Evolutionary conservation across 2,113 vertebrate species (phyloP), one percentile per base, ranked within the genome.

Genomic region (Macquaria australasica): DNA sequence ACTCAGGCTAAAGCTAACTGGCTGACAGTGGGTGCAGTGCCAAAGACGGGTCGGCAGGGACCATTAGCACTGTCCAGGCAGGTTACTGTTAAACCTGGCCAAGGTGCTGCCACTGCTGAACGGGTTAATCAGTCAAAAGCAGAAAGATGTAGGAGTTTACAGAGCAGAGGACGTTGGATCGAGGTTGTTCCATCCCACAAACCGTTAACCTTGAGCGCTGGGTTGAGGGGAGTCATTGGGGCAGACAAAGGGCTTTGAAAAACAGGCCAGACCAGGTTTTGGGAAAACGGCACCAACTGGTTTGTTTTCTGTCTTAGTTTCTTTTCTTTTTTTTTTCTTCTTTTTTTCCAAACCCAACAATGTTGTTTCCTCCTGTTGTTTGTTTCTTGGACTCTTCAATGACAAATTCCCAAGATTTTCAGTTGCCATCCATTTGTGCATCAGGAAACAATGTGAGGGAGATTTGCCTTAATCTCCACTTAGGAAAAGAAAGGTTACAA

Each of bases 401-500:
- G 72, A 85, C 37, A 77, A 41, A 81, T 87, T 83, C 73, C 82
- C 31, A 59, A 83, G 83, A 79, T 88, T 80, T 82, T 78, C 69
- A 41, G 58, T 63, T 70, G 72, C n/a, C 60, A 73, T 92, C 84
- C 77, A 37, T 89, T 78, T 89, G 90, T 79, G 79, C 88, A 87
- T 88, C 91, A 79, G 81, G 76, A 79, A 93, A 91, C 94, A 94
- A 93, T 95, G 90, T 79, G 87, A 88, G 85, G 74, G 89, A 89
- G 94, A 94, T 94, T 92, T 83, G 94, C 90, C 93, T 92, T 95
- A 92, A 95, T 96, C 95, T 95, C 92, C 91, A 94, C 76, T 94
- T 93, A 91, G 91, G 91, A 91, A 92, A 91, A 95, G 91, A 94
- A 95, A 95, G 94, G 95, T 95, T 95, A 95, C 93, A 93, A 95